phyloP scores from a whole-genome alignment of 2,888 invertebrate genomes.

The Aphelenchoides bicaudatus region DNA sequence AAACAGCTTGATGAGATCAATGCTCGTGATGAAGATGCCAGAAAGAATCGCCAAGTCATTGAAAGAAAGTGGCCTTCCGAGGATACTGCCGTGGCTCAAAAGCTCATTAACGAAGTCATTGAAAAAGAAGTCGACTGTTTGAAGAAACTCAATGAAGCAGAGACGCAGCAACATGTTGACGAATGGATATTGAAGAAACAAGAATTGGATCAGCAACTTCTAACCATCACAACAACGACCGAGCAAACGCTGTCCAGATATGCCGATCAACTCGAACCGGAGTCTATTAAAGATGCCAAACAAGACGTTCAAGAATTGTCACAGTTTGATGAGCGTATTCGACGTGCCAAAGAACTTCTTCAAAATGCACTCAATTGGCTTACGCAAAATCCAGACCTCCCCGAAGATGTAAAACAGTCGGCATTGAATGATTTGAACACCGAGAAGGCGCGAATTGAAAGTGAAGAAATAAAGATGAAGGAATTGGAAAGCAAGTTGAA shows the following conservation, averaged over 20 bases:
- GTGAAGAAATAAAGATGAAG: constrained; percentile 4
- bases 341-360: neutral
- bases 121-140: neutral
- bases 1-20: neutral
- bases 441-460: neutral
- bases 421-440: neutral
- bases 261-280: constrained; percentile 4
- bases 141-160: neutral
- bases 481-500: constrained; percentile 21
- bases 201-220: constrained; percentile 13
- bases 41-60: neutral
- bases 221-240: neutral
- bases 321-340: neutral
- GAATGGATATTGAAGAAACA: constrained; percentile 21
- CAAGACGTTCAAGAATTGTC: constrained; percentile 12
- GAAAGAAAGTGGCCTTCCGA: neutral
- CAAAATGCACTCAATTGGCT: constrained; percentile 13
- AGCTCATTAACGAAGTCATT: neutral
- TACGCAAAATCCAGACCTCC: constrained; percentile 2
- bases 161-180: constrained; percentile 13
- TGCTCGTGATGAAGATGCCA: neutral
- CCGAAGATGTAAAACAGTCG: constrained; percentile 1
- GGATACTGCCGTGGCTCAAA: neutral
- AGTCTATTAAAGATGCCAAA: constrained; percentile 4
- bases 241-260: neutral